Base-by-base conservation (phyloP, 2,888 invertebrate genomes). In the Drosophila eohydei region DNA sequence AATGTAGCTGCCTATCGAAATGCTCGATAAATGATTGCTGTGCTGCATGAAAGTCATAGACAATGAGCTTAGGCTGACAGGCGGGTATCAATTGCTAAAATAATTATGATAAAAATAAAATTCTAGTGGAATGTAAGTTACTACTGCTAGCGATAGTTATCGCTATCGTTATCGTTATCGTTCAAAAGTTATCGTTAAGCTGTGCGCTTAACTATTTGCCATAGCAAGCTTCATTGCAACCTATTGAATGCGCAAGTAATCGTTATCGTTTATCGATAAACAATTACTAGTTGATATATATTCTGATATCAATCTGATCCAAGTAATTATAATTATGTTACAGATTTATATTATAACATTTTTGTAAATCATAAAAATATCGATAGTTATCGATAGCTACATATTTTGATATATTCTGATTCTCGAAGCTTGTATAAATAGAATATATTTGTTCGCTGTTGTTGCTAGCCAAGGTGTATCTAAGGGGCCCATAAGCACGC, bases 1-100 rank as follows among this genome's bases (percentile, higher is more conserved):
- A 16, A 21, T 12, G 3, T n/a, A 9, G 9, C 26, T 41, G 64
- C 30, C 62, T 68, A 55, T 65, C 73, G 65, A 64, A 55, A 56
- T 28, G 46, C 30, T 56, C 51, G 62, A 54, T 68, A 36, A 46
- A 30, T 52, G 52, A 34, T 55, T n/a, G 40, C n/a, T 6, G 30
- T 9, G 48, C 48, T 48, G 48, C 30, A 55, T 55, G 11, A 4
- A 11, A 36, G 14, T 36, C 21, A 14, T 51, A 36, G 16, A 51
- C 12, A 34, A 34, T 16, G 51, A 21, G 51, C 51, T 28, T 34
- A 4, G 48, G 12, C 26, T 52, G 51, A 14, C 51, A 54, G 38
- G 16, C n/a, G 40, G 0, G n/a, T 16, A 12, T n/a, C 7, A 30
- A 54, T 52, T 26, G 14, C 12, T 26, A 12, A 52, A 14, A 36